phyloP scores from a whole-genome alignment of 2,888 invertebrate species.

The Acleris emargana region DNA sequence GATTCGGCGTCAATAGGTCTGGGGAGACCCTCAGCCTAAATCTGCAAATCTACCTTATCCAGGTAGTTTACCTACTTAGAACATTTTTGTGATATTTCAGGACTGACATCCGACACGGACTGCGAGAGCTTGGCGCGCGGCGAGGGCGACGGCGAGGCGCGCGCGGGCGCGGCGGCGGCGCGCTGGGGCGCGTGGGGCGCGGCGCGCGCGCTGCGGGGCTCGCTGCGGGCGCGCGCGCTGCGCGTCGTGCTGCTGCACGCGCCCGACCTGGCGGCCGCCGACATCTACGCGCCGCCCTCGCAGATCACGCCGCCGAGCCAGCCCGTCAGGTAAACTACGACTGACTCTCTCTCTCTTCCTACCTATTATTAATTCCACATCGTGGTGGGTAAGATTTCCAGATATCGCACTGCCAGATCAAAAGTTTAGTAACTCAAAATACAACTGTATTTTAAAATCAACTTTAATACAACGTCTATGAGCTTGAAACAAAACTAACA shows the following conservation, averaged over 20 bases:
- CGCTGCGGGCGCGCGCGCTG: slow-evolving; percentile 87
- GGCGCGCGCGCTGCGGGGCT: slow-evolving; percentile 87
- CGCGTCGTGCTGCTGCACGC: slow-evolving; percentile 91
- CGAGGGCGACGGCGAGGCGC: slow-evolving; percentile 61
- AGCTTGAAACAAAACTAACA: no score
- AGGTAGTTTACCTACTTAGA: neutral
- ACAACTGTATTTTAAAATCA: no score
- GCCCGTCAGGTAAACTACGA: slow-evolving; percentile 63
- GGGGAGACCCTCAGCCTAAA: no score
- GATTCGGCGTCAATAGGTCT: no score
- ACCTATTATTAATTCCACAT: no score
- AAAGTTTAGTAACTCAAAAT: no score
- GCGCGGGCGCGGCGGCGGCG: slow-evolving; percentile 81
- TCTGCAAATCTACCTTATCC: no score
- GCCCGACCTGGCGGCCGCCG: slow-evolving; percentile 85
- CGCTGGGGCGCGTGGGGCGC: slow-evolving; percentile 92
- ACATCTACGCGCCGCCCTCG: slow-evolving; percentile 86
- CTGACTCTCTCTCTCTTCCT: no score
- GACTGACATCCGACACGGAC: slow-evolving; percentile 76
- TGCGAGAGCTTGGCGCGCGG: slow-evolving; percentile 67
- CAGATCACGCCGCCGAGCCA: slow-evolving; percentile 70
- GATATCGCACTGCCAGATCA: no score
- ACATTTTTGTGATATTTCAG: slow-evolving; percentile 46
- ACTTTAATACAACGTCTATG: no score
- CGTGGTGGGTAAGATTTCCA: no score